Conservation (phyloP, 2,113 vertebrate genomes). For the Platysternon megacephalum region DNA sequence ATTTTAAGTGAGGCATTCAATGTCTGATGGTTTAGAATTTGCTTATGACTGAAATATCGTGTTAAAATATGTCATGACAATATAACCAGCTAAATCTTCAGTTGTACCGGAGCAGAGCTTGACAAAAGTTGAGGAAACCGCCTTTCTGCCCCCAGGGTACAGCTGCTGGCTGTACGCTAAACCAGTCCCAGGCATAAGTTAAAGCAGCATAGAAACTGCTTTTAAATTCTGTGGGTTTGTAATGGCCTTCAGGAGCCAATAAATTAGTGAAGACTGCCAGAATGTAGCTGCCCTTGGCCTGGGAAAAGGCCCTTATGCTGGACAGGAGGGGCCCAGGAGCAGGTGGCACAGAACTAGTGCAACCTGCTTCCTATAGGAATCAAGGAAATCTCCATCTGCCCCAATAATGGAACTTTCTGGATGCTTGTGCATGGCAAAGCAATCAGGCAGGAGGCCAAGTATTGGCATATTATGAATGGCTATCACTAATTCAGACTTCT, state of each 20-base stretch:
- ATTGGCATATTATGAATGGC: neutral
- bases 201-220: neutral
- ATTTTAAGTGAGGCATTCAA: rapidly evolving
- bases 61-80: neutral
- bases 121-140: neutral
- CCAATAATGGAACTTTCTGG: neutral
- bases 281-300: neutral
- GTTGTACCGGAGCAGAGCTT: neutral
- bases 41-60: rapidly evolving
- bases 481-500: neutral
- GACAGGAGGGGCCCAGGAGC: neutral
- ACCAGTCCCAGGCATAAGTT: too few relatives aligned
- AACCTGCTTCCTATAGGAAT: neutral
- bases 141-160: neutral
- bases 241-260: rapidly evolving
- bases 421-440: neutral
- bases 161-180: neutral
- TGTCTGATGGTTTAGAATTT: neutral
- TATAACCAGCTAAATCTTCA: neutral
- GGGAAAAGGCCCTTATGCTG: too few relatives aligned
- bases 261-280: rapidly evolving
- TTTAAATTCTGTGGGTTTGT: neutral
- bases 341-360: neutral
- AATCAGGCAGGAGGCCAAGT: neutral
- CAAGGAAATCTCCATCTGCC: neutral